phyloP scores from a whole-genome alignment of 2,113 vertebrate species.

The Nerophis lumbriciformis region DNA sequence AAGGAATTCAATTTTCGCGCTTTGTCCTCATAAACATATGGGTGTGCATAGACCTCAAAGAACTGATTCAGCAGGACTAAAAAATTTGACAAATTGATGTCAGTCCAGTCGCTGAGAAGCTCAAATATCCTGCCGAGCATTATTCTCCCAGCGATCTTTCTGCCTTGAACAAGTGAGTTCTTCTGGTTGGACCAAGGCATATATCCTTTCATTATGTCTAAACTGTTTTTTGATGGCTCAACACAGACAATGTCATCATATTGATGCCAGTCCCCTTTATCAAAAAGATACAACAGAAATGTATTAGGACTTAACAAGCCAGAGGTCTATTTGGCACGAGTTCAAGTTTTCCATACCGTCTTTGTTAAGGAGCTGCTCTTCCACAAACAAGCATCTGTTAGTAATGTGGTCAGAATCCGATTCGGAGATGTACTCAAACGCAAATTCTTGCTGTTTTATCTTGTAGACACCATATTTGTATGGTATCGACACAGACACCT shows the following conservation, averaged over 20 bases:
- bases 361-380: background rate
- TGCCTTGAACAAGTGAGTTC: slow-evolving; percentile 62
- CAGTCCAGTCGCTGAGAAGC: slow-evolving; percentile 71
- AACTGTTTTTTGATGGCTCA: background rate
- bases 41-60: slow-evolving; percentile 28
- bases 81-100: slow-evolving; percentile 73
- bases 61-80: slow-evolving; percentile 76
- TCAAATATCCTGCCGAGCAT: slow-evolving; percentile 84
- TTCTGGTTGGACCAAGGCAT: slow-evolving; percentile 27
- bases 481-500: slow-evolving; percentile 50
- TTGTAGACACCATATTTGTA: slow-evolving; percentile 80
- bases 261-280: slow-evolving; percentile 84
- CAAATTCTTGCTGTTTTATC: background rate
- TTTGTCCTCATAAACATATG: slow-evolving; percentile 47
- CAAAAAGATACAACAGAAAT: slow-evolving; percentile 6
- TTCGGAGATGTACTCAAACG: slow-evolving; percentile 71
- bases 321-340: background rate
- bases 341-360: slow-evolving; percentile 57
- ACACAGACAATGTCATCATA: slow-evolving; percentile 88
- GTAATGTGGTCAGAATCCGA: slow-evolving; percentile 23
- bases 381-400: slow-evolving; percentile 72
- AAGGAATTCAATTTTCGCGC: slow-evolving; percentile 46
- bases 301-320: background rate
- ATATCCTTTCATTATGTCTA: rapidly evolving
- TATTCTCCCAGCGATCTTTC: slow-evolving; percentile 68